A percentile compares a stretch with the other conserved stretches of the same genome.
Conservation (phyloP, 2,888 invertebrate species). For the Acanthosoma haemorrhoidale region DNA sequence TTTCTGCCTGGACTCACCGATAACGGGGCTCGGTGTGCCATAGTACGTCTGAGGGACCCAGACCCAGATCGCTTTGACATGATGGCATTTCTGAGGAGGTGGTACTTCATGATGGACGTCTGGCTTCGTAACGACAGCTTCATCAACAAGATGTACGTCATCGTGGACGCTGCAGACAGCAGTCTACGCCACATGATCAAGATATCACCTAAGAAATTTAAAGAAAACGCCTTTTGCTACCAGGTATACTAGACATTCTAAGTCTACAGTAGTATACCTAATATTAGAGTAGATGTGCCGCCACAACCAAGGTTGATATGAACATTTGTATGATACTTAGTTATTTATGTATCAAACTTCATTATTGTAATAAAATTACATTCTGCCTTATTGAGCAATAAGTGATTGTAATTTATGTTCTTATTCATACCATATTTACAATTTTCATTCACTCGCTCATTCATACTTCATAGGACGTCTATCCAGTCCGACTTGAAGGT, state of each 20-base stretch:
- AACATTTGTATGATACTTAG: too few species aligned
- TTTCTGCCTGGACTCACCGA: constrained; percentile 6
- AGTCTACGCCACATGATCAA: neutral
- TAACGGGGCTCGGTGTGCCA: neutral
- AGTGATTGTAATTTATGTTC: too few species aligned
- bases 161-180: neutral
- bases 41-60: neutral
- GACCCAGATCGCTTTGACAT: neutral
- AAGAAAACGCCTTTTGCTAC: neutral
- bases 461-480: too few species aligned
- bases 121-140: neutral
- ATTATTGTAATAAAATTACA: too few species aligned
- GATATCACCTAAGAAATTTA: neutral
- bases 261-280: too few species aligned
- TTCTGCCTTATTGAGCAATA: too few species aligned
- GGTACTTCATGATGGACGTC: neutral
- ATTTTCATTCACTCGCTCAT: too few species aligned
- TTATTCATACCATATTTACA: too few species aligned
- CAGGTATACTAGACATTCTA: neutral
- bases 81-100: neutral
- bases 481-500: neutral
- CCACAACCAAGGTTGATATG: too few species aligned
- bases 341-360: too few species aligned
- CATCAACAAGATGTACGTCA: neutral
- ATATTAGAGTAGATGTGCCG: too few species aligned